phyloP scores from a whole-genome alignment of 2,888 invertebrate genomes.

The Myathropa florea region DNA sequence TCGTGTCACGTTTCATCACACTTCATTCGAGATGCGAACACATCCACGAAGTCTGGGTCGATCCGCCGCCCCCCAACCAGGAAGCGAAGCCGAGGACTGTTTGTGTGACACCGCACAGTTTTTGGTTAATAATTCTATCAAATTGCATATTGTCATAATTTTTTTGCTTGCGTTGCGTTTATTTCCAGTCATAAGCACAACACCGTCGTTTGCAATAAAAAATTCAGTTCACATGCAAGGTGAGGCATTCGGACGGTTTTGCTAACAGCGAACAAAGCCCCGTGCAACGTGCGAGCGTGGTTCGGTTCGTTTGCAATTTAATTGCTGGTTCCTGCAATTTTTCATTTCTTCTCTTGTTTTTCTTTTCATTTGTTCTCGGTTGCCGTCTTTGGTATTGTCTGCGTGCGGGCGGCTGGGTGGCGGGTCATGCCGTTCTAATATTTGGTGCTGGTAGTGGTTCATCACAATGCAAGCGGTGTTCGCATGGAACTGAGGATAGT shows the following conservation, averaged over 20 bases:
- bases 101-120: neutral
- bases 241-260: constrained; percentile 31
- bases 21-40: neutral
- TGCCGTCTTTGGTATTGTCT: neutral
- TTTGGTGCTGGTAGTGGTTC: neutral
- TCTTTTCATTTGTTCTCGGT: constrained; percentile 8
- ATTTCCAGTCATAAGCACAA: constrained; percentile 5
- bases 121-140: constrained; percentile 44
- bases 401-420: neutral
- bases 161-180: constrained; percentile 4
- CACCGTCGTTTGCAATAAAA: constrained; percentile 30
- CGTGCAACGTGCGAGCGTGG: constrained; percentile 60
- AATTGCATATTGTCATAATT: constrained; percentile 60
- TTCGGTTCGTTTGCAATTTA: constrained; percentile 63
- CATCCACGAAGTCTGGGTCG: neutral
- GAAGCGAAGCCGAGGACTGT: constrained; percentile 13
- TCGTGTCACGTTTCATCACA: constrained; percentile 33
- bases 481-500: neutral
- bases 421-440: neutral
- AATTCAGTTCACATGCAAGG: constrained; percentile 62
- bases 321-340: constrained; percentile 67
- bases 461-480: neutral
- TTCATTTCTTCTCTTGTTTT: constrained; percentile 32
- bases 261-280: constrained; percentile 26
- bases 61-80: neutral